A percentile compares a stretch with the other conserved stretches of the same genome.
Conservation (phyloP, 2,113 vertebrate genomes). For the Phycodurus eques region DNA sequence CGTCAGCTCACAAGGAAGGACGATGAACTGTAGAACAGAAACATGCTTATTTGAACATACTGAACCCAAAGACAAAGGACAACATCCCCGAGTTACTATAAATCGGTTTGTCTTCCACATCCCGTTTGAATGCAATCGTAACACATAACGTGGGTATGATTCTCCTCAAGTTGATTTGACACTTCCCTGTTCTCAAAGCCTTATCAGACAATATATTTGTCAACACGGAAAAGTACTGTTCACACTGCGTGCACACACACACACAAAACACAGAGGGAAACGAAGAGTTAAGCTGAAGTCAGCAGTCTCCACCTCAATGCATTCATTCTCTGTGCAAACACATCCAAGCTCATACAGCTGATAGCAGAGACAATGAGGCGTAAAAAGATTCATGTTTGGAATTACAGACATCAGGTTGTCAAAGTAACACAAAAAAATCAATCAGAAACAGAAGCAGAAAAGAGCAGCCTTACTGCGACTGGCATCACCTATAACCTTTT, state of each 20-base stretch:
- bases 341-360: not conserved
- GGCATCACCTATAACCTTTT: not conserved
- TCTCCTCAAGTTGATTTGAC: not conserved
- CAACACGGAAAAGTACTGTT: constrained; percentile 26
- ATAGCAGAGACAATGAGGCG: not conserved
- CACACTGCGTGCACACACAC: constrained; percentile 18
- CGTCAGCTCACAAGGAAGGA: not conserved
- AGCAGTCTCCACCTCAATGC: constrained; percentile 1
- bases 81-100: not conserved
- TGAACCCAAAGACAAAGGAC: not conserved
- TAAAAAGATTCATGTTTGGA: not conserved
- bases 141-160: not conserved
- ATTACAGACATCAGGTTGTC: not conserved
- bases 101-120: not conserved
- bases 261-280: not conserved
- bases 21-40: not conserved
- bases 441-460: too few species aligned
- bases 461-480: not conserved
- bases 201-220: constrained; percentile 6
- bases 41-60: not conserved
- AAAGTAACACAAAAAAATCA: not conserved
- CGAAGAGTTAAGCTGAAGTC: constrained; percentile 16
- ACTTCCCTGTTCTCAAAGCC: not conserved
- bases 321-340: constrained; percentile 17
- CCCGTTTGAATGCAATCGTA: not conserved